Base-by-base conservation (phyloP, 2,113 vertebrate genomes). In the Strix aluco region DNA sequence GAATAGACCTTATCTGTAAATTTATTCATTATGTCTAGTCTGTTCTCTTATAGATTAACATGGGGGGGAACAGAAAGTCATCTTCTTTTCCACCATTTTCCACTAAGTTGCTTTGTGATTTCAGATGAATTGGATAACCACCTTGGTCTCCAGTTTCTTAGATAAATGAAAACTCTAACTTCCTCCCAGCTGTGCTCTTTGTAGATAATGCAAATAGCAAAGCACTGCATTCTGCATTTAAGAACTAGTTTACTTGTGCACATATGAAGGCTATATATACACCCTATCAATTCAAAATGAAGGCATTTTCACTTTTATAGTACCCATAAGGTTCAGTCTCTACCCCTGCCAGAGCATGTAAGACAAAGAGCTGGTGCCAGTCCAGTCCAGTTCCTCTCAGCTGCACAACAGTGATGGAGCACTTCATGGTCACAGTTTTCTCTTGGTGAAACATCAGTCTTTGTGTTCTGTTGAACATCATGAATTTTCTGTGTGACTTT, bases 201-300 rank as follows among this genome's bases (percentile, higher is more conserved):
- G 18, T 8, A 67, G 57, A 32, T 44, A 61, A 69, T 63, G 55
- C 36, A 75, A 75, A 77, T 20, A 74, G 52, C 70, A 85, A 65
- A 66, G 10, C 42, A 9, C 46, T 66, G 8, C 34, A 14, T 81
- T 87, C 47, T 90, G 8, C 63, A 44, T 63, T 66, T 42, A 38
- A 46, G 52, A 54, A 13, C 18, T 29, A 9, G 13, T 12, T 74
- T 46, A 22, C 30, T 18, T 52, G 27, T 54, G 46, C 7, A 22
- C 5, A 2, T 55, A 4, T 0, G 0, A 34, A 49, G 25, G 5
- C 12, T 32, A 2, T 40, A 15, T 10, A n/a, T 40, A 34, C 9
- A 49, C 15, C 8, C 25, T n/a, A 3, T 23, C 6, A 10, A 42
- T 38, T 38, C 2, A 38, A 51, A 87, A 59, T 4, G 3, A 71